Percentiles rank a stretch among this genome's conserved stretches.
These are phyloP conservation scores for Platycheirus albimanus DNA, from an alignment of 2,888 invertebrate species.

Conservation along the genomic window DNA sequence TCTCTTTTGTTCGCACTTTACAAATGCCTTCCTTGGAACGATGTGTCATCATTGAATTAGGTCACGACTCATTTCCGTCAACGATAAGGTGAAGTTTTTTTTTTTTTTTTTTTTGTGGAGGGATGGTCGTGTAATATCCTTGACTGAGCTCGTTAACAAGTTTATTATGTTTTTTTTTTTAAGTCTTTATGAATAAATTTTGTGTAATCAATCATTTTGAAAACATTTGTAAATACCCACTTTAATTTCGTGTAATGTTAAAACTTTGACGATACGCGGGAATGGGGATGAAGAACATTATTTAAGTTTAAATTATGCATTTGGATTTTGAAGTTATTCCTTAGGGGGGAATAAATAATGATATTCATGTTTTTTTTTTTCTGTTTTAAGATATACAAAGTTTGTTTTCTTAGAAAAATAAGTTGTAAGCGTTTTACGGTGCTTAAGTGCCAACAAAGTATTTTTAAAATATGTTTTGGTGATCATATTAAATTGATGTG, in stretches of 20 bases:
- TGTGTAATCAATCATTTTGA: constrained; percentile 41
- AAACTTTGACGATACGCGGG: no score
- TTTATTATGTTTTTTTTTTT: constrained; percentile 23
- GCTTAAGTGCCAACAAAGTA: no score
- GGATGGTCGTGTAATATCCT: constrained; percentile 1
- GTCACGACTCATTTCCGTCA: constrained; percentile 65
- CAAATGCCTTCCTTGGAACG: constrained; percentile 48
- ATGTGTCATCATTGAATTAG: constrained; percentile 67
- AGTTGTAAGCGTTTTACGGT: no score
- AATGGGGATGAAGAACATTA: no score
- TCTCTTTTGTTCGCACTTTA: constrained; percentile 37
- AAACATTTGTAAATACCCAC: constrained; percentile 10
- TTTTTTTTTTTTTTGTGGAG: not conserved
- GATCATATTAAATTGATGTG: no score
- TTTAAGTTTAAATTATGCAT: no score
- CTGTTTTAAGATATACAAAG: no score
- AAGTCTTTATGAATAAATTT: constrained; percentile 35
- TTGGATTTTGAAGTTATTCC: no score
- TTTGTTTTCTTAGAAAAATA: no score
- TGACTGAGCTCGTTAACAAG: constrained; percentile 36
- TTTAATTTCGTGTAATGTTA: not conserved
- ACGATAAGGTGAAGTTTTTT: constrained; percentile 55
- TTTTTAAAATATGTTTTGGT: no score
- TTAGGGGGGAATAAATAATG: no score
- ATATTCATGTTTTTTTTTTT: not conserved